These are phyloP conservation scores for Macrosiphum euphorbiae DNA, from an alignment of 2,888 invertebrate genomes.

Conservation along the genomic window DNA sequence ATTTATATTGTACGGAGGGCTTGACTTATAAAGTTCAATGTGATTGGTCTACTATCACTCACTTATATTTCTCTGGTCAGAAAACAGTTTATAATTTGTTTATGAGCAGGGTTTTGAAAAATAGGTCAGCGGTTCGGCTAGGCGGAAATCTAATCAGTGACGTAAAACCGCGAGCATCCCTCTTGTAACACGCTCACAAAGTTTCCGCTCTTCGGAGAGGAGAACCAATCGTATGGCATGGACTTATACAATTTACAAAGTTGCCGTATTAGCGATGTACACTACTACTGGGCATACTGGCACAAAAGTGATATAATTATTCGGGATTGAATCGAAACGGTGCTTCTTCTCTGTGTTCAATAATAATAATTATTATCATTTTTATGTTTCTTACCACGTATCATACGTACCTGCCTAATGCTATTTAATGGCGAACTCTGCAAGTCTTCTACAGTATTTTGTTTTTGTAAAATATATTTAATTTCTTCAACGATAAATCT, in stretches of 20 bases:
- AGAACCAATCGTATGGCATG: neutral
- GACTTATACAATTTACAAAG: neutral
- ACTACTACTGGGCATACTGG: neutral
- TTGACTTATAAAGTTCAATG: neutral
- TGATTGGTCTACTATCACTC: neutral
- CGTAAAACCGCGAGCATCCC: constrained; percentile 2
- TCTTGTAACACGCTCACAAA: neutral
- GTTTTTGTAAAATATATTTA: neutral
- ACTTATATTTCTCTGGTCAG: neutral
- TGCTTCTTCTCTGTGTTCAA: neutral
- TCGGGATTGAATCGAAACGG: neutral
- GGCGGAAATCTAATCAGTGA: neutral
- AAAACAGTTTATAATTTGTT: constrained; percentile 25
- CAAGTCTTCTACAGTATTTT: neutral
- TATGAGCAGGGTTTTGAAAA: neutral
- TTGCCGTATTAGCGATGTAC: neutral
- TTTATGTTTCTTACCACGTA: neutral
- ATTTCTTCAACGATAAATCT: neutral
- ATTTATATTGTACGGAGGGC: neutral
- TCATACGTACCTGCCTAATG: neutral
- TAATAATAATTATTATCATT: neutral
- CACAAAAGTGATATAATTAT: constrained; percentile 17
- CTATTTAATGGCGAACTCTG: neutral
- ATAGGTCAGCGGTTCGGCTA: neutral
- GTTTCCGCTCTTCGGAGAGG: neutral